Evolutionary conservation across 30 jellyfish, hydroid and myxozoan genomes (phyloP).

Genomic region (Mastigias papua): DNA sequence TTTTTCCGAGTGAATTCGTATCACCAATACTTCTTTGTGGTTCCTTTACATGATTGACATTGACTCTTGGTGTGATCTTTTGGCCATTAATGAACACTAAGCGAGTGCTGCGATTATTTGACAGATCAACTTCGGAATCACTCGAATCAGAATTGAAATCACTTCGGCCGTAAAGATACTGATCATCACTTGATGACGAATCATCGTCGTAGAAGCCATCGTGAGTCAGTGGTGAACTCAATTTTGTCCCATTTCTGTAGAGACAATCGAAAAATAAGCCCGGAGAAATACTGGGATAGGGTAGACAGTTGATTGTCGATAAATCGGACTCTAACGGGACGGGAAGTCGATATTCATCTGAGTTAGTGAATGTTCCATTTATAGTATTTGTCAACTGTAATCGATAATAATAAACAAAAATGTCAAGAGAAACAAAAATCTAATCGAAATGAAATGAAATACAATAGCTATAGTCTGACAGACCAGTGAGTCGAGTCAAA

Average conservation of each 20-base stretch:
- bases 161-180: background rate
- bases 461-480: no score
- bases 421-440: no score
- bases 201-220: conserved; percentile 2
- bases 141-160: conserved; percentile 17
- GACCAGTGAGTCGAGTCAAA: no score
- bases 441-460: no score
- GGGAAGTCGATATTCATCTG: no score
- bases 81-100: conserved; percentile 5
- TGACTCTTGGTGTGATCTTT: background rate
- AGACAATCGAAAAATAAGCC: background rate
- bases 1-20: background rate
- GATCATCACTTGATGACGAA: conserved; percentile 13
- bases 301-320: no score
- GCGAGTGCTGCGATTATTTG: background rate
- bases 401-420: no score
- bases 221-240: background rate
- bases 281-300: no score
- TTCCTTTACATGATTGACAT: background rate
- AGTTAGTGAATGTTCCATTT: no score
- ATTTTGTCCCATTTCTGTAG: background rate
- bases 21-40: background rate
- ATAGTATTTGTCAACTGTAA: no score
- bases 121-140: background rate
- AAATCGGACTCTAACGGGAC: no score